Conservation (phyloP, 2,113 vertebrate genomes). For the Geococcyx californianus region DNA sequence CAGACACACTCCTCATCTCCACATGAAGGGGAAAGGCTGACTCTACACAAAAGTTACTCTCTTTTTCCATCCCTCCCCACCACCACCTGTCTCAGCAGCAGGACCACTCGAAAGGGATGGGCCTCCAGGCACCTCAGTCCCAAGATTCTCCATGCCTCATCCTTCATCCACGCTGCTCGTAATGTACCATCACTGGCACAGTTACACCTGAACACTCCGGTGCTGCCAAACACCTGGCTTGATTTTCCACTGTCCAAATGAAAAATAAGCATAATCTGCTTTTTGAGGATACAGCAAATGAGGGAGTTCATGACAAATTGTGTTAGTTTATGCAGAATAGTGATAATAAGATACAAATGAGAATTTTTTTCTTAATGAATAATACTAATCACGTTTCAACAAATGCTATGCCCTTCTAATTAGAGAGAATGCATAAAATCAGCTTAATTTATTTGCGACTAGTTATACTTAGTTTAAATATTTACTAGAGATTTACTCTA, state of each 20-base stretch:
- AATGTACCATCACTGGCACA: constrained; percentile 97
- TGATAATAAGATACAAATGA: constrained; percentile 87
- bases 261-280: constrained; percentile 99
- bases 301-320: constrained; percentile 99
- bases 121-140: constrained; percentile 89
- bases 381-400: constrained; percentile 85
- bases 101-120: constrained; percentile 87
- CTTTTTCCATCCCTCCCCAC: constrained; percentile 44
- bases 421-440: constrained; percentile 84
- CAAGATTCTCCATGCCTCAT: constrained; percentile 96
- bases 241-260: constrained; percentile 99
- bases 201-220: constrained; percentile 99
- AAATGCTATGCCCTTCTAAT: constrained; percentile 85
- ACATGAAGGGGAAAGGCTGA: constrained; percentile 73
- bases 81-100: constrained; percentile 85
- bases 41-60: constrained; percentile 72
- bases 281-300: constrained; percentile 99
- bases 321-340: constrained; percentile 94
- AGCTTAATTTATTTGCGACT: constrained; percentile 86
- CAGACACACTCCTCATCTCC: constrained; percentile 16
- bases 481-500: constrained; percentile 81
- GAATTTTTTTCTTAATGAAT: constrained; percentile 85
- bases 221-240: constrained; percentile 99
- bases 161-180: constrained; percentile 96
- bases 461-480: constrained; percentile 83